phyloP scores from a whole-genome alignment of 1,140 invertebrate species.

The Lepidotrigona ventralis region DNA sequence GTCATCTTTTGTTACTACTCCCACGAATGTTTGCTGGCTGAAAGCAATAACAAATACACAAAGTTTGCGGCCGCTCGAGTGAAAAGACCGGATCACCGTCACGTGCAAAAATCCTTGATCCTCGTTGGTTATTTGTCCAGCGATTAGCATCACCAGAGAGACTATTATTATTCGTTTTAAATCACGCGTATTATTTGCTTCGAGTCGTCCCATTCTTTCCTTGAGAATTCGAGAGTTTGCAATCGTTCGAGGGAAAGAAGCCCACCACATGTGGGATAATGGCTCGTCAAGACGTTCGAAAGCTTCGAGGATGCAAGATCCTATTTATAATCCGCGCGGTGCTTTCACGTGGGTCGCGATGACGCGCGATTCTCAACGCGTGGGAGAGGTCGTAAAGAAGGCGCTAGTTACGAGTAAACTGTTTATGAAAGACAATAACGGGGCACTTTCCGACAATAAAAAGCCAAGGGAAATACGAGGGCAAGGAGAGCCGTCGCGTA shows the following conservation, averaged over 20 bases:
- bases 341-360: constrained; percentile 19
- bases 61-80: background rate
- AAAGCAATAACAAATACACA: constrained; percentile 1
- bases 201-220: too few species aligned
- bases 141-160: too few species aligned
- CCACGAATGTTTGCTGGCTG: background rate
- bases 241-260: too few species aligned
- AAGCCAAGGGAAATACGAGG: background rate
- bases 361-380: constrained; percentile 18
- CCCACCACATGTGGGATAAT: too few species aligned
- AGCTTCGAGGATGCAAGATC: background rate
- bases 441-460: constrained; percentile 1
- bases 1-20: background rate
- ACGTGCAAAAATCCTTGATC: too few species aligned
- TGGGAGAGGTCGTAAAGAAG: constrained; percentile 18
- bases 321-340: constrained; percentile 17
- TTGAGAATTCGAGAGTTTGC: too few species aligned
- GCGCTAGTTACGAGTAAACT: constrained; percentile 27
- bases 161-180: too few species aligned
- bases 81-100: background rate
- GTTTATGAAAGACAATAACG: constrained; percentile 20
- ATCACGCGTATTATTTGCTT: too few species aligned
- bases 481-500: background rate
- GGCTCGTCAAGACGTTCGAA: background rate
- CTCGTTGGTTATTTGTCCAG: too few species aligned